Evolutionary conservation across 2,888 invertebrate species (phyloP).

Genomic region (Yponomeuta malinellus): DNA sequence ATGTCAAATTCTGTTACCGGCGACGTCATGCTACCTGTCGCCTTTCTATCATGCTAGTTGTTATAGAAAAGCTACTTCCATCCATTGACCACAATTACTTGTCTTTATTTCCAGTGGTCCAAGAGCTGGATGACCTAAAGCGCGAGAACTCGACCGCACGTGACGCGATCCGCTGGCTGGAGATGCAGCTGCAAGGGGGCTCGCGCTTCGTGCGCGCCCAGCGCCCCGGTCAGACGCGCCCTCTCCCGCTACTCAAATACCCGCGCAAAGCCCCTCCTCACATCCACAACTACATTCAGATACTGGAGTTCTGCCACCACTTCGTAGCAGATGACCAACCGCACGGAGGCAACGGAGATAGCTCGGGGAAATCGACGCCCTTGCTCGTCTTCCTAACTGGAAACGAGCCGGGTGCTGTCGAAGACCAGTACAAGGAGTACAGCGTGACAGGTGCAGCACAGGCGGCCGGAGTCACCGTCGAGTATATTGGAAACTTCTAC

Average conservation of each 20-base stretch:
- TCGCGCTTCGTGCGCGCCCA: slow-evolving; percentile 92
- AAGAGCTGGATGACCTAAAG: slow-evolving; percentile 91
- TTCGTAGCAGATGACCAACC: slow-evolving; percentile 68
- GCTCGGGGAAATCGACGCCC: slow-evolving; percentile 53
- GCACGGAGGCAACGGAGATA: slow-evolving; percentile 54
- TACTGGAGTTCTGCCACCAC: slow-evolving; percentile 89
- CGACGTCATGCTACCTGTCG: too few relatives aligned
- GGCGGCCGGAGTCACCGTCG: slow-evolving; percentile 87
- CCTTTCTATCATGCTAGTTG: too few relatives aligned
- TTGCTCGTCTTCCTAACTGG: slow-evolving; percentile 89
- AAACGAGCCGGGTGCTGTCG: slow-evolving; percentile 51
- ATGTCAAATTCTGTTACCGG: too few relatives aligned
- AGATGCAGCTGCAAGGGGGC: slow-evolving; percentile 89
- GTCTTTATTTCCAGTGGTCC: slow-evolving; percentile 80
- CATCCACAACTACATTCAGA: slow-evolving; percentile 84
- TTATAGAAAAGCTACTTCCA: too few relatives aligned
- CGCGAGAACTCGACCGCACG: slow-evolving; percentile 88
- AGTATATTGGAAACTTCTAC: slow-evolving; percentile 89
- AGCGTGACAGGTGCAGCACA: slow-evolving; percentile 86
- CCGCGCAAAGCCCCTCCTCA: slow-evolving; percentile 61
- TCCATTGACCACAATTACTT: neutral
- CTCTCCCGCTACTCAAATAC: slow-evolving; percentile 76
- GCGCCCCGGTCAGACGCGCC: slow-evolving; percentile 85
- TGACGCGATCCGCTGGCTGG: slow-evolving; percentile 95
- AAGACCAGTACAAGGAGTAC: slow-evolving; percentile 77